phyloP scores from a whole-genome alignment of 2,888 invertebrate genomes.

The Napeogenes sylphis region DNA sequence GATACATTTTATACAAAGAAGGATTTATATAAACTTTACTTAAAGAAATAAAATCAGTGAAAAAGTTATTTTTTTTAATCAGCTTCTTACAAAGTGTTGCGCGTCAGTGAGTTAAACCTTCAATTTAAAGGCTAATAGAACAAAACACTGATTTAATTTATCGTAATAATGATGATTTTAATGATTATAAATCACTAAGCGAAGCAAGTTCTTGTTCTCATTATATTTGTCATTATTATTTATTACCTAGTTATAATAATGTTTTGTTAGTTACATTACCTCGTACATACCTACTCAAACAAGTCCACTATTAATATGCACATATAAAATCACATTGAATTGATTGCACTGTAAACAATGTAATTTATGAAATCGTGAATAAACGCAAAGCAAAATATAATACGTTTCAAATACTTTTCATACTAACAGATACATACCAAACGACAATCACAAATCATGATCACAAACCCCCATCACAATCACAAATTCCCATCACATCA shows the following conservation, averaged over 20 bases:
- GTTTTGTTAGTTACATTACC: too few relatives aligned
- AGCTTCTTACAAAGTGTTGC: slow-evolving; percentile 10
- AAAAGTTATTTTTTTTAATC: too few relatives aligned
- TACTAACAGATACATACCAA: background rate
- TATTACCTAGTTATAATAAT: too few relatives aligned
- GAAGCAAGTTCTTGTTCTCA: background rate
- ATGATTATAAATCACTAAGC: slow-evolving; percentile 1
- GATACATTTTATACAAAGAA: background rate
- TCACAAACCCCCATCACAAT: background rate
- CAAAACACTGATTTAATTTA: slow-evolving; percentile 19
- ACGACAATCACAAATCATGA: background rate
- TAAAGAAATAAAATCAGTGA: too few relatives aligned
- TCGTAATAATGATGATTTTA: background rate
- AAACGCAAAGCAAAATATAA: too few relatives aligned
- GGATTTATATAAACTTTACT: background rate
- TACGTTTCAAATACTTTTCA: too few relatives aligned
- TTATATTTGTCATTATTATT: too few relatives aligned
- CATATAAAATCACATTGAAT: too few relatives aligned
- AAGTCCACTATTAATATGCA: too few relatives aligned
- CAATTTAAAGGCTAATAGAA: slow-evolving; percentile 20
- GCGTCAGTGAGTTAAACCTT: slow-evolving; percentile 23
- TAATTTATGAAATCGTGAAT: too few relatives aligned
- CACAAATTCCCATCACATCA: slow-evolving; percentile 5
- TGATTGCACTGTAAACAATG: too few relatives aligned
- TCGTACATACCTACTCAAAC: too few relatives aligned